Evolutionary conservation across 2,113 vertebrate genomes (phyloP), one percentile per base, ranked within the genome.

Genomic region (Halichoerus grypus): DNA sequence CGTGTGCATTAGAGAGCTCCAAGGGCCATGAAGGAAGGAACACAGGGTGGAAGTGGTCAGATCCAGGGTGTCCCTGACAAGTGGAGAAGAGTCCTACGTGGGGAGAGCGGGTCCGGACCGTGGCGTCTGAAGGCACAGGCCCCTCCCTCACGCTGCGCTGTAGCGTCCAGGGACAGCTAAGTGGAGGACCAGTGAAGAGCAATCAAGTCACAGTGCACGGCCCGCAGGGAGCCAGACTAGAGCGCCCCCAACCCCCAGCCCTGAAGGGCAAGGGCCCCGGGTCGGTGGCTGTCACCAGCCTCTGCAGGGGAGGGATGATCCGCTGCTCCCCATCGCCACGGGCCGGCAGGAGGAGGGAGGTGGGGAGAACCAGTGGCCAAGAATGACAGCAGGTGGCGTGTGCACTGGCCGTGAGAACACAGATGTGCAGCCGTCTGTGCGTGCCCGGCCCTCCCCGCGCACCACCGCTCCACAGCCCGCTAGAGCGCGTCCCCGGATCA

Each of bases 381-480:
- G 67, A 21, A 69, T 19, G 67, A 69, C 33, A 36, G 67, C 18
- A 21, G 67, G 67, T 69, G 18, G 67, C 18, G 7, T 21, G 33
- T n/a, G 67, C 67, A 69, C 33, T 69, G 67, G 67, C 67, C 4
- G 18, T 69, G 67, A 69, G 67, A 69, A 69, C 67, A 69, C 67
- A 69, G 67, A 69, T 69, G 67, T 69, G 67, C 7, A 15, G 67
- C 7, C 18, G 33, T n/a, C 67, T 69, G 67, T n/a, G 65, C 18
- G 65, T 4, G 18, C 33, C 33, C 8, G 4, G 67, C 67, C 67
- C 67, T 69, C 18, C 33, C 67, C 3, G 1, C 0, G 33, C 67
- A 21, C 4, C 18, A 4, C 33, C 3, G 0, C 39, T 28, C 14
- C 0, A 42, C 42, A 28, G 72, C 22, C 39, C 5, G 5, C 71